Evolutionary conservation across 2,113 vertebrate species (phyloP), one percentile per base, ranked within the genome.

Genomic region (Salminus brasiliensis): DNA sequence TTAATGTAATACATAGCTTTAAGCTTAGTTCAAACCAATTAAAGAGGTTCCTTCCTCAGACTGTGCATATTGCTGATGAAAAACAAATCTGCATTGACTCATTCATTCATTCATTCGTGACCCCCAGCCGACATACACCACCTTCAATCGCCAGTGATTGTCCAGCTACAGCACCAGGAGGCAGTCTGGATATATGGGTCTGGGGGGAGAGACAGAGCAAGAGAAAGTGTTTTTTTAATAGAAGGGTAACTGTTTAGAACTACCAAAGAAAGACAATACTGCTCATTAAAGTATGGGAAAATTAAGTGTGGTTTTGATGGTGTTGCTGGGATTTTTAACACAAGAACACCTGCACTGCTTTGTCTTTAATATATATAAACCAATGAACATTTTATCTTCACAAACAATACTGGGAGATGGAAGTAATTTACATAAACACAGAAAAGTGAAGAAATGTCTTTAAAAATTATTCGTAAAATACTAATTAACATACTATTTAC

Each of bases 61-160:
- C n/a, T 27, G 41, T 47, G 29, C 70, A 81, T 75, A 78, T 75
- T 71, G 70, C 83, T 81, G 66, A 30, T 39, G 55, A 74, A 78
- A 74, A 66, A 72, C 69, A 36, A 16, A 39, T 81, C 75, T 60
- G 57, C 36, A n/a, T 12, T 29, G 29, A n/a, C 9, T 29, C 67
- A 79, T 21, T 82, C n/a, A n/a, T n/a, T 97, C 90, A 95, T 87
- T 93, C 95, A 78, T 86, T 88, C 1, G 90, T 88, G 80, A 89
- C 96, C 84, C 93, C 95, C 87, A 99, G 91, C 32, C 97, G 94
- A 88, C 98, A 99, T 81, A 99, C 97, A 49, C 98, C 98, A 85
- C 98, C 98, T 93, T 99, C 98, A 39, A 99, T 99, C n/a, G 98
- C 98, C 87, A 99, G 93, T 0, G 97, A 98, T 90, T 98, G 97